A percentile compares a stretch with the other conserved stretches of the same genome.
phyloP scores from a whole-genome alignment of 2,797 vertebrate species.

The Prionace glauca region DNA sequence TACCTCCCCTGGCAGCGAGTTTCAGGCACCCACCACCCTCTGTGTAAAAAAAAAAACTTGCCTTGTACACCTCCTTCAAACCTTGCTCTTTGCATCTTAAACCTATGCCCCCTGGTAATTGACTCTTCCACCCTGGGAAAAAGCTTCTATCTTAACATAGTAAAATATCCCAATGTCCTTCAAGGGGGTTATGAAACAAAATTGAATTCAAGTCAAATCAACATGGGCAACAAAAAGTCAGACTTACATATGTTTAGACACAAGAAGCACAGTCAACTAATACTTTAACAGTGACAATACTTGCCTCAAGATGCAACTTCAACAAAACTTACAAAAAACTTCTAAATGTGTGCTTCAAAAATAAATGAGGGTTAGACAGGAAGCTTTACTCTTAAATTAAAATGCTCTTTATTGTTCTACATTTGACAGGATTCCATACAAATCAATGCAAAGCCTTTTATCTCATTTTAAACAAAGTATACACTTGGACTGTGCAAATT shows the following conservation, averaged over 20 bases:
- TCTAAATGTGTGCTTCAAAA: neutral
- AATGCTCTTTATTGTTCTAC: constrained; percentile 25
- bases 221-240: neutral
- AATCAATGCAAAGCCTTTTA: constrained; percentile 10
- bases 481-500: neutral
- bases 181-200: neutral
- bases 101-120: no score
- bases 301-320: neutral
- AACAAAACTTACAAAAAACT: neutral
- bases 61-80: no score
- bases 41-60: no score
- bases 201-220: neutral
- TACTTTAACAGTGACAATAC: neutral
- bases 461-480: neutral
- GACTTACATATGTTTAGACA: neutral
- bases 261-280: neutral
- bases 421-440: constrained; percentile 26
- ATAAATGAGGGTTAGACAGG: neutral
- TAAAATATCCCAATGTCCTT: neutral
- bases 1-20: no score
- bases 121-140: no score
- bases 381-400: constrained; percentile 1
- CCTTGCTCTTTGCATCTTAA: no score
- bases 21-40: no score
- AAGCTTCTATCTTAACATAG: neutral